A percentile compares a stretch with the other conserved stretches of the same genome.
Conservation (phyloP, 2,888 invertebrate species). For the Melieria omissa region DNA sequence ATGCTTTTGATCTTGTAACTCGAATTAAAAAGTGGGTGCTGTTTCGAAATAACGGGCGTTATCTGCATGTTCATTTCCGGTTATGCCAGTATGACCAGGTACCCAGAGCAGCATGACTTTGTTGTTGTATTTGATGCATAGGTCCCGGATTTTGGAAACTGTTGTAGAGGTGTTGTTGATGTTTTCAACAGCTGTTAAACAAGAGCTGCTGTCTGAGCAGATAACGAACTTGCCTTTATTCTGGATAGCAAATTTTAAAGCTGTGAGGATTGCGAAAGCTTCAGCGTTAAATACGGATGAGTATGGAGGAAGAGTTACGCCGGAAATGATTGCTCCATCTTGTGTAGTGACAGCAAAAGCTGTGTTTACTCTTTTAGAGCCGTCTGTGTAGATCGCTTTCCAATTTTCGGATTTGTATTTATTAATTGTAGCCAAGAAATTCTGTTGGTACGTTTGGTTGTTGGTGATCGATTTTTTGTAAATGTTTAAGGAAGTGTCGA, state of each 20-base stretch:
- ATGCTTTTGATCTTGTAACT: not conserved
- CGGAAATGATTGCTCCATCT: not conserved
- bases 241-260: not conserved
- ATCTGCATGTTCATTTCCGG: slow-evolving; percentile 9
- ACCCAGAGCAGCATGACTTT: not conserved
- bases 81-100: slow-evolving; percentile 2
- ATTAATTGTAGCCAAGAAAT: not conserved
- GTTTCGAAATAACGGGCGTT: not conserved
- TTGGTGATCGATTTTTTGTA: slow-evolving; percentile 6
- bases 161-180: not conserved
- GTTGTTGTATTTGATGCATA: slow-evolving; percentile 8
- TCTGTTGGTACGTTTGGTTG: not conserved
- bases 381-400: slow-evolving; percentile 12
- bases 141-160: not conserved
- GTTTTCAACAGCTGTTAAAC: not conserved
- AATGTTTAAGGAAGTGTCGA: not conserved
- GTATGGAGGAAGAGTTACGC: not conserved
- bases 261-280: slow-evolving; percentile 6
- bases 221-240: slow-evolving; percentile 12
- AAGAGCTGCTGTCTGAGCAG: slow-evolving; percentile 4
- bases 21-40: not conserved
- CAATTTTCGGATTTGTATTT: slow-evolving; percentile 1
- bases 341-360: slow-evolving; percentile 5
- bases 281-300: slow-evolving; percentile 2
- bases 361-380: slow-evolving; percentile 6